Evolutionary conservation across 2,113 vertebrate genomes (phyloP), one percentile per base, ranked within the genome.

Genomic region (Podocnemis expansa): DNA sequence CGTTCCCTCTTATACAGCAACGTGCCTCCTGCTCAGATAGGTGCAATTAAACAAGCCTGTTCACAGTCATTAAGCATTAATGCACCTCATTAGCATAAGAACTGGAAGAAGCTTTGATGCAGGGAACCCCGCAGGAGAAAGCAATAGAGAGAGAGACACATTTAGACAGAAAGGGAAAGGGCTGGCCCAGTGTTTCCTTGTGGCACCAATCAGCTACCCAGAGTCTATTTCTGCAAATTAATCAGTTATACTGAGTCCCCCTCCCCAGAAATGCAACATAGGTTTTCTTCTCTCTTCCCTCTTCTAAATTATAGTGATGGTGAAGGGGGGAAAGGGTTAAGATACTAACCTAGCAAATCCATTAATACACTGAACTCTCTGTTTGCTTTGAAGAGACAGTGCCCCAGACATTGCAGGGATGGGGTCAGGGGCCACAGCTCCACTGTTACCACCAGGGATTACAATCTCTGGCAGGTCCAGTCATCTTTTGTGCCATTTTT

Each of bases 1-100:
- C 95, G 93, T 97, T 96, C 96, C 96, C 94, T 96, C 96, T 95
- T 96, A 95, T 93, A 96, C 96, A 95, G 96, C 97, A 96, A 96
- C 95, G 95, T 97, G 97, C 98, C 98, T 97, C 97, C 96, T 96
- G 97, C 97, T 96, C 95, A 94, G 97, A 97, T 97, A 98, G 98
- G 96, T 97, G 97, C 98, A 97, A 98, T 98, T 97, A 98, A 97
- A 97, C 95, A 96, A 90, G 82, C 95, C 94, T 94, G 92, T 96
- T 98, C 94, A 97, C 96, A 97, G 97, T 98, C 98, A 98, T 98
- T 97, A 97, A 97, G 98, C 97, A 97, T 97, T 97, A 97, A 98
- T 96, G 94, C 96, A 97, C 97, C 97, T 98, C 97, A 97, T 98
- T 98, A 98, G 97, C 97, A 97, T 98, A 97, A 97, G 97, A 98